Evolutionary conservation across 2,888 invertebrate genomes (phyloP), one percentile per base, ranked within the genome.

Genomic region (Oxystoma pomonae): DNA sequence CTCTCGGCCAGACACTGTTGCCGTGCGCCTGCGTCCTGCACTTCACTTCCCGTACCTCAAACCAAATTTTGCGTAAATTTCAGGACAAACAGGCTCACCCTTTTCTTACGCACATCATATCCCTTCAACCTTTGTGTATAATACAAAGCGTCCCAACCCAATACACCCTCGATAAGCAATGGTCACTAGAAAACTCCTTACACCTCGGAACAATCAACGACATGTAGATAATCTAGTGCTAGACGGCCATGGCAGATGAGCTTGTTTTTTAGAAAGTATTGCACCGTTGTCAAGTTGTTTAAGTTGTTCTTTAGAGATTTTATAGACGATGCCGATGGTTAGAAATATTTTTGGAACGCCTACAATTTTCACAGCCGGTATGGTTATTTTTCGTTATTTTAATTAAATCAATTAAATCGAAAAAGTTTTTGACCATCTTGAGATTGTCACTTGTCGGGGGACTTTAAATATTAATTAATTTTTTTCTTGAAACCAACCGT

Each of bases 261-360:
- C 60, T 60, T 57, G 64, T 65, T 62, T 61, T 58, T 65, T 67
- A 69, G 84, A 83, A 84, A 86, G 86, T 86, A 85, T 86, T 85
- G 85, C 85, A 19, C 53, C 17, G 53, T 53, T 53, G 53, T 19
- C 53, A 53, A 9, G n/a, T 53, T 53, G 7, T 16, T n/a, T n/a
- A n/a, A n/a, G n/a, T n/a, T n/a, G n/a, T n/a, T n/a, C n/a, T n/a
- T n/a, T n/a, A n/a, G n/a, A n/a, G n/a, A n/a, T n/a, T n/a, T n/a
- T n/a, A n/a, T n/a, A n/a, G n/a, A n/a, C n/a, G n/a, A n/a, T n/a
- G n/a, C n/a, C n/a, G n/a, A n/a, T n/a, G n/a, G n/a, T n/a, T n/a
- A n/a, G n/a, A n/a, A n/a, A n/a, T n/a, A n/a, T n/a, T n/a, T n/a
- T n/a, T n/a, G n/a, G n/a, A n/a, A n/a, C n/a, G n/a, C n/a, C n/a